Percentiles rank a stretch among this genome's conserved stretches.
Evolutionary conservation across 2,888 invertebrate genomes (phyloP).

Genomic region (Agrotis segetum): DNA sequence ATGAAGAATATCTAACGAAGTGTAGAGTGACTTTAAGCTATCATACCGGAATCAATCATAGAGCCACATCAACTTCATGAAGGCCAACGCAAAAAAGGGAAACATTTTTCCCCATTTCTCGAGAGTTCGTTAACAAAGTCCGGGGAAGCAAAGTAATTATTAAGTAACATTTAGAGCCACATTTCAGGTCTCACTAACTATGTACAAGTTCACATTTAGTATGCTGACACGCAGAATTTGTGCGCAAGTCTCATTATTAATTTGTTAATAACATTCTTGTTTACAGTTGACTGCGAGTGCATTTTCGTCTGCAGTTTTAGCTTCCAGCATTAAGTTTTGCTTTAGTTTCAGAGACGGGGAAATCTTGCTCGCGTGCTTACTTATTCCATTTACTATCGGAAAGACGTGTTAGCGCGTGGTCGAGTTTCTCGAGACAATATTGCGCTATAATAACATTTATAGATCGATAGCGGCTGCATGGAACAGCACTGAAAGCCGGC

Average conservation of each 20-base stretch:
- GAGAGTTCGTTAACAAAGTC: slow-evolving; percentile 51
- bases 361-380: slow-evolving; percentile 69
- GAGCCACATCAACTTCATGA: slow-evolving; percentile 26
- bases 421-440: slow-evolving; percentile 65
- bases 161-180: slow-evolving; percentile 61
- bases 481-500: slow-evolving; percentile 31
- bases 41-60: slow-evolving; percentile 50
- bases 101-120: slow-evolving; percentile 53
- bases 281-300: slow-evolving; percentile 68
- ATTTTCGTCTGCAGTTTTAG: slow-evolving; percentile 72
- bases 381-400: slow-evolving; percentile 68
- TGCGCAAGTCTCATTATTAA: slow-evolving; percentile 62
- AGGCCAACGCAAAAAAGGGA: slow-evolving; percentile 29
- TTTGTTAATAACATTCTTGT: slow-evolving; percentile 67
- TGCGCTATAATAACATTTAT: slow-evolving; percentile 52
- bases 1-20: slow-evolving; percentile 24
- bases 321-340: slow-evolving; percentile 70
- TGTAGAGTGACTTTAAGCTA: slow-evolving; percentile 15
- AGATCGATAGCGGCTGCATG: slow-evolving; percentile 37
- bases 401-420: slow-evolving; percentile 64
- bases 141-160: slow-evolving; percentile 51
- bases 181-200: slow-evolving; percentile 51
- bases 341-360: slow-evolving; percentile 68
- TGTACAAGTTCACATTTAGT: slow-evolving; percentile 51
- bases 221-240: slow-evolving; percentile 60